Evolutionary conservation across 37 sponge, comb jelly and placozoan genomes (phyloP).

Genomic region (Hexactinellida sp.): DNA sequence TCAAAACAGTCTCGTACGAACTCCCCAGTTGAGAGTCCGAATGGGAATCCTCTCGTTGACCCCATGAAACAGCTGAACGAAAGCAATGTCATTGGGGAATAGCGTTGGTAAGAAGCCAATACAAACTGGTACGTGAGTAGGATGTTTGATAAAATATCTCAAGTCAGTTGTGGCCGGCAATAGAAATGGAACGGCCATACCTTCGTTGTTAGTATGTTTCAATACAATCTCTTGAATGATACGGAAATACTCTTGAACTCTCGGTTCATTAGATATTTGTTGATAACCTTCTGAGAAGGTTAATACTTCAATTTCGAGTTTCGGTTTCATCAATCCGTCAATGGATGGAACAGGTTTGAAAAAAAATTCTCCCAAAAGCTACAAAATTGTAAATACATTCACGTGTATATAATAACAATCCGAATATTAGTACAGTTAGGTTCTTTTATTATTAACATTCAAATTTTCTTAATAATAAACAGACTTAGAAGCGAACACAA

Average conservation of each 20-base stretch:
- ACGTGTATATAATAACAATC: no score
- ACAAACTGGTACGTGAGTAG: conserved; percentile 43
- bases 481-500: no score
- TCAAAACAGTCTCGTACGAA: conserved; percentile 34
- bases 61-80: conserved; percentile 47
- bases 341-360: not conserved
- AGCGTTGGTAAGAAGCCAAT: conserved; percentile 48
- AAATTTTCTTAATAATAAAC: no score
- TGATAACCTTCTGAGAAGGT: not conserved
- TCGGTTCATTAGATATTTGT: not conserved
- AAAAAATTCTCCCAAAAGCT: no score
- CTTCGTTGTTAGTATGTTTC: not conserved
- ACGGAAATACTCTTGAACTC: not conserved
- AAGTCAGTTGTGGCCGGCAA: conserved; percentile 54
- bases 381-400: no score
- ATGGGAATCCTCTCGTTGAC: conserved; percentile 65
- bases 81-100: conserved; percentile 37
- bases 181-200: not conserved
- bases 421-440: no score
- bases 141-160: conserved; percentile 31
- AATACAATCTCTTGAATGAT: not conserved
- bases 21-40: conserved; percentile 63
- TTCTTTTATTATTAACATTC: no score
- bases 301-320: not conserved
- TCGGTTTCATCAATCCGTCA: not conserved